These are phyloP conservation scores for Heloderma charlesbogerti DNA, from an alignment of 2,113 vertebrate species.

Conservation along the genomic window DNA sequence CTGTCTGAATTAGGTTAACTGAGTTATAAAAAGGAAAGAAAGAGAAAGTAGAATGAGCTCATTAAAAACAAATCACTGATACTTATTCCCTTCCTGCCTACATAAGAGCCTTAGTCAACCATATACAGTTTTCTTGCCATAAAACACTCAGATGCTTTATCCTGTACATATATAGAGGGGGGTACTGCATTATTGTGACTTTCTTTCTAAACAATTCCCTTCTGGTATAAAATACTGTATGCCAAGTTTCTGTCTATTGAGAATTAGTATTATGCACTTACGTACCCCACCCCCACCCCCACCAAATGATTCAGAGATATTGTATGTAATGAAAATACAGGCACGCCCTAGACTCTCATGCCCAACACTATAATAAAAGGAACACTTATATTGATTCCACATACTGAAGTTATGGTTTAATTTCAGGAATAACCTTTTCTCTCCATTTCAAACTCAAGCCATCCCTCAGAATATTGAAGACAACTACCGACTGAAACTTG, in stretches of 20 bases:
- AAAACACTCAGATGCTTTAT: constrained; percentile 16
- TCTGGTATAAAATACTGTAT: background rate
- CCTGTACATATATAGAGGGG: constrained; percentile 12
- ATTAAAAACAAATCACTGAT: constrained; percentile 41
- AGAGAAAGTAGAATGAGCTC: constrained; percentile 19
- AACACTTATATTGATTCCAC: constrained; percentile 28
- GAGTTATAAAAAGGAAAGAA: constrained; percentile 27
- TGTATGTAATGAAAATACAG: constrained; percentile 18
- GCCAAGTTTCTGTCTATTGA: constrained; percentile 30
- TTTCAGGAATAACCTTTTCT: constrained; percentile 26
- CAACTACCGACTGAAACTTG: constrained; percentile 20
- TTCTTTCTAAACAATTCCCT: constrained; percentile 32
- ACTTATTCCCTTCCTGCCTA: constrained; percentile 13
- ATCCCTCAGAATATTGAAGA: background rate
- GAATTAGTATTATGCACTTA: constrained; percentile 14
- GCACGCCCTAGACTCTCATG: constrained; percentile 21
- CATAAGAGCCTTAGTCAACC: constrained; percentile 21
- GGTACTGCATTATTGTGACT: constrained; percentile 2
- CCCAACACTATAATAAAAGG: constrained; percentile 21
- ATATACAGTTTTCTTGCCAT: background rate
- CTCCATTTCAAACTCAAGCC: constrained; percentile 13
- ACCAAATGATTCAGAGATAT: constrained; percentile 12
- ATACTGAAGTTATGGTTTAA: background rate
- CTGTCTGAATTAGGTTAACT: constrained; percentile 23
- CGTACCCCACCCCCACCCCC: background rate